These are phyloP conservation scores for Poecilia velifera DNA, from an alignment of 2,797 vertebrate genomes.

Conservation along the genomic window DNA sequence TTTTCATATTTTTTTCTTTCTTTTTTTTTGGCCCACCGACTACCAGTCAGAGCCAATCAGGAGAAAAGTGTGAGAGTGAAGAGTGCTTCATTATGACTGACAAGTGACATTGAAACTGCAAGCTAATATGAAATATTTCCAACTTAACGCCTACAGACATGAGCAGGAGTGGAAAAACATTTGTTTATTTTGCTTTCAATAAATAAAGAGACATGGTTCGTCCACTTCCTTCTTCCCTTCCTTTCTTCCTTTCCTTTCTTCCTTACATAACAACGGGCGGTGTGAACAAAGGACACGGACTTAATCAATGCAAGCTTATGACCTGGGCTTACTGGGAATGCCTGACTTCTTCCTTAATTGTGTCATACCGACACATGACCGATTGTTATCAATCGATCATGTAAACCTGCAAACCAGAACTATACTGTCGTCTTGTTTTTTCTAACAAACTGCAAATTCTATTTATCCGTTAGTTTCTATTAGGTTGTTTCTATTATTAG, in stretches of 20 bases:
- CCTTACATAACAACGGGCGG: too few relatives aligned
- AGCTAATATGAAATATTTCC: too few relatives aligned
- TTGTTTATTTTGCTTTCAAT: neutral
- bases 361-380: too few relatives aligned
- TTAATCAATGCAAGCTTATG: too few relatives aligned
- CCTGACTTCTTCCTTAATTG: too few relatives aligned
- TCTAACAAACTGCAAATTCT: neutral
- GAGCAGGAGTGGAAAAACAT: neutral
- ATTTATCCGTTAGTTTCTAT: too few relatives aligned
- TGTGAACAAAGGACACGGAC: too few relatives aligned
- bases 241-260: neutral
- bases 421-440: neutral
- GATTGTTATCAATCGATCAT: neutral
- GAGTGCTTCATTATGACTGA: neutral
- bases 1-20: neutral
- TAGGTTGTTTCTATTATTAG: too few relatives aligned
- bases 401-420: neutral
- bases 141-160: too few relatives aligned
- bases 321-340: too few relatives aligned
- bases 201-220: neutral
- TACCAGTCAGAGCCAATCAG: neutral
- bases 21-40: neutral
- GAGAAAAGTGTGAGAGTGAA: neutral
- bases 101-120: neutral
- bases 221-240: neutral